Evolutionary conservation across 1,140 invertebrate species (phyloP).

Genomic region (Bombus impatiens): DNA sequence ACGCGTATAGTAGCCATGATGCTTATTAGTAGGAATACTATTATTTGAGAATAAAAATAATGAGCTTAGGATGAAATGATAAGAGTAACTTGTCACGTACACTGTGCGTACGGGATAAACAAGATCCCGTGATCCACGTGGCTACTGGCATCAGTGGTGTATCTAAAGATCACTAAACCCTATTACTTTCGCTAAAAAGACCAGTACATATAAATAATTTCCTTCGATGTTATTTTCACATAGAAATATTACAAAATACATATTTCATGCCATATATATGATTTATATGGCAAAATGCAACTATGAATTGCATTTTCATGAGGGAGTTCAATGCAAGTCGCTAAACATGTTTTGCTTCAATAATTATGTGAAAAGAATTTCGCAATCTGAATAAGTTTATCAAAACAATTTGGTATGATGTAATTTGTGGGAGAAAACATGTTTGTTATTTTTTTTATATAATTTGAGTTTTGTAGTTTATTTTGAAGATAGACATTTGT

Average conservation of each 20-base stretch:
- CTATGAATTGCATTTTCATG: background rate
- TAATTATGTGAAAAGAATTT: too few species aligned
- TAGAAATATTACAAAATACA: background rate
- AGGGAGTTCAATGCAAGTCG: background rate
- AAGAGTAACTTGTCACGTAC: background rate
- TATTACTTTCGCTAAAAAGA: background rate
- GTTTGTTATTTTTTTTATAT: background rate
- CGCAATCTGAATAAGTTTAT: too few species aligned
- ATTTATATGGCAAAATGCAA: background rate
- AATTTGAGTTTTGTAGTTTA: background rate
- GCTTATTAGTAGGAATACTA: background rate
- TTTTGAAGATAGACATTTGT: background rate
- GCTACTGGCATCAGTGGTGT: conserved; percentile 1
- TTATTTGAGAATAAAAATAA: background rate
- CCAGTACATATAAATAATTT: background rate
- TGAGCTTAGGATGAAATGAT: background rate
- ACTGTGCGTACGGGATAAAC: background rate
- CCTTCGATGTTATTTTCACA: background rate
- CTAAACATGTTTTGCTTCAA: background rate
- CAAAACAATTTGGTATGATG: background rate
- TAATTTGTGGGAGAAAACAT: background rate
- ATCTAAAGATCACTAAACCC: background rate
- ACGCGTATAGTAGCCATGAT: conserved; percentile 65
- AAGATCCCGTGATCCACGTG: background rate
- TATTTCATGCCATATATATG: background rate